Conservation (phyloP, 2,113 vertebrate genomes). For the Hippolais icterina region DNA sequence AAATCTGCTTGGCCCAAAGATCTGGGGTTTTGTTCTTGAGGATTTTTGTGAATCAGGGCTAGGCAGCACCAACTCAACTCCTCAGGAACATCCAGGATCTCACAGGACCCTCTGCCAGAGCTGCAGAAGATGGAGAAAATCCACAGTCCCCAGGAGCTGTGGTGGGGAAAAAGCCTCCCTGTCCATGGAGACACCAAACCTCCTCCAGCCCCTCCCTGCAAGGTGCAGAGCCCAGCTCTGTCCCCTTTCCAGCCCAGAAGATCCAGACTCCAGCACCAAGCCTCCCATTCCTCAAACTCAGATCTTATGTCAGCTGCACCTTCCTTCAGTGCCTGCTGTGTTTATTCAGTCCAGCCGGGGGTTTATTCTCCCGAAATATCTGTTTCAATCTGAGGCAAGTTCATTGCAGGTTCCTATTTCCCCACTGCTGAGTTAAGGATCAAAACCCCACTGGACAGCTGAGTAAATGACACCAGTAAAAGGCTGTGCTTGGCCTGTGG, state of each 20-base stretch:
- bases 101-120: neutral
- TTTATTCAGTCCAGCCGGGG: slow-evolving; percentile 1
- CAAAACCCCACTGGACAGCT: neutral
- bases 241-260: neutral
- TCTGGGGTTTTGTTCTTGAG: neutral
- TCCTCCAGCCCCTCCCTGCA: neutral
- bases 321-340: slow-evolving; percentile 31
- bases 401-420: slow-evolving; percentile 28
- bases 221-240: neutral
- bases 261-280: neutral
- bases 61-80: too few species aligned
- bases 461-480: neutral
- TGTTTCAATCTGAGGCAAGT: neutral
- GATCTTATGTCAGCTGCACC: neutral
- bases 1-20: neutral
- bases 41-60: neutral
- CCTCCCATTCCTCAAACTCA: neutral
- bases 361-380: slow-evolving; percentile 28
- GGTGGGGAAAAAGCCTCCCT: neutral
- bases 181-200: neutral
- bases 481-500: neutral
- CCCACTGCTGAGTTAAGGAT: neutral
- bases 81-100: neutral
- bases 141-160: neutral
- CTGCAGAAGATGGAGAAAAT: neutral